These are phyloP conservation scores for Fregetta grallaria DNA, from an alignment of 2,113 vertebrate genomes.

Conservation along the genomic window DNA sequence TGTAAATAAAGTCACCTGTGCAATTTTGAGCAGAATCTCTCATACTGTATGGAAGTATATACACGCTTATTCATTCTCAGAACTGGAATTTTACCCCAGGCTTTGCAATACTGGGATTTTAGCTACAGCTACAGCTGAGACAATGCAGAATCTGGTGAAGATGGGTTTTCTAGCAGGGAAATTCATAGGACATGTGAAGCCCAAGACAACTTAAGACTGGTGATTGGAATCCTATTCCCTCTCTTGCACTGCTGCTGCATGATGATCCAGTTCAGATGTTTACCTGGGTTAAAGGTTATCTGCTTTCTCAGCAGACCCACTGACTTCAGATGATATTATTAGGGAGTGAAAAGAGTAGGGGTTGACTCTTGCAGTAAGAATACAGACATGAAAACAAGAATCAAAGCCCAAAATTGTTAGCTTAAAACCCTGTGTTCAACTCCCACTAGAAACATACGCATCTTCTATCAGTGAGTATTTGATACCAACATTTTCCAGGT, in stretches of 20 bases:
- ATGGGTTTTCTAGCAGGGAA: not conserved
- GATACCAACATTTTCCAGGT: not conserved
- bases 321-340: not conserved
- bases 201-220: not conserved
- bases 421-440: fast-evolving
- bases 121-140: not conserved
- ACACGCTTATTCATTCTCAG: not conserved
- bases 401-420: not conserved
- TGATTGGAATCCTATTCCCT: not conserved
- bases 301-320: not conserved
- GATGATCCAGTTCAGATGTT: not conserved
- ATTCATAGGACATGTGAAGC: not conserved
- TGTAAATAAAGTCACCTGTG: constrained; percentile 15
- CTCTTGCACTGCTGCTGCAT: not conserved
- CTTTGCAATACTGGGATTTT: not conserved
- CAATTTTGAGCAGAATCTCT: not conserved
- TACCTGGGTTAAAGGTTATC: not conserved
- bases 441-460: not conserved
- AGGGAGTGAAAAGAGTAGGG: not conserved
- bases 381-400: not conserved
- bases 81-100: not conserved
- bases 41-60: not conserved
- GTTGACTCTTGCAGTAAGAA: not conserved
- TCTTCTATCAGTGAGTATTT: not conserved
- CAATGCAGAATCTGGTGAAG: not conserved